Evolutionary conservation across 1,140 invertebrate species (phyloP), one percentile per base, ranked within the genome.

Genomic region (Drosophila rhopaloa): DNA sequence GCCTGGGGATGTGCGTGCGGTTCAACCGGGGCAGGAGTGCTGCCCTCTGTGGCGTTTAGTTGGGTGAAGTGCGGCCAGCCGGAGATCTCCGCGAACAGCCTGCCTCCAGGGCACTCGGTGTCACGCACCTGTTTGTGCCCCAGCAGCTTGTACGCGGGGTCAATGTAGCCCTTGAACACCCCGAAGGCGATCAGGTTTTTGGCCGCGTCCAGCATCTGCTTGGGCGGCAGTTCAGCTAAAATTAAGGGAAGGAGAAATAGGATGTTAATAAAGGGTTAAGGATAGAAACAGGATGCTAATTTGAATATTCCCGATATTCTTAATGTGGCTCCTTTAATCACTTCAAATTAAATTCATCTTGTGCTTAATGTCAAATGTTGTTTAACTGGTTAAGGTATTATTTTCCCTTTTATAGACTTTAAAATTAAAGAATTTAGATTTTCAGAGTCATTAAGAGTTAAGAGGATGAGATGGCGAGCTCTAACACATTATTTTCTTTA

Each of bases 41-140:
- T 47, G 44, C 27, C 16, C 48, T 48, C 58, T 41, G 58, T 47
- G 24, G 53, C 7, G 75, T 74, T 55, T 14, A 74, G 27, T 44
- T 61, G 4, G 59, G 66, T 78, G 85, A 94, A 96, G 72, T 96
- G 94, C 0, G 93, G 84, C 96, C 96, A 96, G 0, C 84, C 94
- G 32, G 93, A 91, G 27, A 97, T 95, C 61, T 95, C 94, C 0
- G 93, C 73, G 62, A 94, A 96, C 0, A 96, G 90, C 0, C 93
- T 85, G 1, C 94, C 92, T 0, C 96, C 96, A 0, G 96, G 96
- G 83, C 96, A 96, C 58, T 95, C 94, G 0, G 96, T 97, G 1
- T 93, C 92, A 10, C 94, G 88, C 0, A 95, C 94, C 92, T 97
- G 96, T 43, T 95, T 92, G 73, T 96, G 96, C 0, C 95, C 96